Evolutionary conservation across 23 tunicate species (phyloP).

Genomic region (Oikopleura dioica): DNA sequence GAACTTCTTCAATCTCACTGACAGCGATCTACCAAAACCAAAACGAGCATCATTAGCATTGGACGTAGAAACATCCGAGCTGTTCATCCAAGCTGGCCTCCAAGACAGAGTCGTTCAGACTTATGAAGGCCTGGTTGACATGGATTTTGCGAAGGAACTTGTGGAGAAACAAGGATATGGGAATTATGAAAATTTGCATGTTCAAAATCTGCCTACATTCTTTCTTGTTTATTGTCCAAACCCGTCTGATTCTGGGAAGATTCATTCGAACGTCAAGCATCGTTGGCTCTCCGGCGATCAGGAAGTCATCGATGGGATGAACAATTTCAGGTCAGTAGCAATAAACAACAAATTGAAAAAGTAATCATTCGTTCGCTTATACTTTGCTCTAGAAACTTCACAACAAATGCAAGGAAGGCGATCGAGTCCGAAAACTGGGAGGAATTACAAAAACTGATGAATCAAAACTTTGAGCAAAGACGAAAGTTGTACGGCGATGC

Average conservation of each 20-base stretch:
- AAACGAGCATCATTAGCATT: conserved; percentile 46
- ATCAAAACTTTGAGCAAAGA: conserved; percentile 42
- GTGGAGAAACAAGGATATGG: conserved; percentile 44
- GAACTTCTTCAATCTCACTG: conserved; percentile 41
- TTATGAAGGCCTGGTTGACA: conserved; percentile 60
- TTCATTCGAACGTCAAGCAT: conserved; percentile 46
- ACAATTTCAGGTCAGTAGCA: conserved; percentile 29
- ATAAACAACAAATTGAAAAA: too few species aligned
- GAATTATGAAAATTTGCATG: conserved; percentile 22
- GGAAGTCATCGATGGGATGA: conserved; percentile 38
- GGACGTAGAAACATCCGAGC: conserved; percentile 57
- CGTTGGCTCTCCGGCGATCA: conserved; percentile 36
- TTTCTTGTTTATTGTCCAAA: conserved; percentile 50
- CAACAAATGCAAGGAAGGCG: conserved; percentile 14
- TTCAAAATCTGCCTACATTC: conserved; percentile 24
- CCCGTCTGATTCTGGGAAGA: conserved; percentile 70
- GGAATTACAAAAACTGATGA: conserved; percentile 25
- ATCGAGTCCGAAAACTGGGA: conserved; percentile 35
- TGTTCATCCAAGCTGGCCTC: conserved; percentile 70
- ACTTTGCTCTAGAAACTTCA: background rate
- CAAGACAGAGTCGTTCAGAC: conserved; percentile 84
- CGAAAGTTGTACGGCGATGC: conserved; percentile 29
- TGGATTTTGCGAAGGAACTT: conserved; percentile 49
- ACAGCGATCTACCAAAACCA: conserved; percentile 60
- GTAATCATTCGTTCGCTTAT: too few species aligned